A percentile compares a stretch with the other conserved stretches of the same genome.
phyloP scores from a whole-genome alignment of 2,113 vertebrate genomes.

The Monopterus albus region DNA sequence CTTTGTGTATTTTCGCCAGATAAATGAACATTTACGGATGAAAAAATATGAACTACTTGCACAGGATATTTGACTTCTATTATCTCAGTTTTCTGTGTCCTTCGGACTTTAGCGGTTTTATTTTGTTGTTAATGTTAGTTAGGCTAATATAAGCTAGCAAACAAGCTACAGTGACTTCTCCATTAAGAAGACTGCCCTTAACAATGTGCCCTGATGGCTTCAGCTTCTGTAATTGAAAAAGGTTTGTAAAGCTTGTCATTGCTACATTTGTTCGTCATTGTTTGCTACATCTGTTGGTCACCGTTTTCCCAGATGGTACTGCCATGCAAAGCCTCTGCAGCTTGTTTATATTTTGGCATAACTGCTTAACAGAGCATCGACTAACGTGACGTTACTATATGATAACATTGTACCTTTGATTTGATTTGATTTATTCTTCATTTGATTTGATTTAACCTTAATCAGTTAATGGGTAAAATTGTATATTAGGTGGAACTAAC shows the following conservation, averaged over 20 bases:
- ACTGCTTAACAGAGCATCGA: no score
- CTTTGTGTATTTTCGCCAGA: background rate
- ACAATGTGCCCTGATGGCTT: conserved; percentile 48
- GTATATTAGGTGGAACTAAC: background rate
- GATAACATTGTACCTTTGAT: no score
- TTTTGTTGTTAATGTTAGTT: background rate
- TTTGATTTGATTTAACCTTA: no score
- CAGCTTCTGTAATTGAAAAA: conserved; percentile 34
- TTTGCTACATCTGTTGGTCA: no score
- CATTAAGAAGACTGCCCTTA: background rate
- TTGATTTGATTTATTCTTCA: no score
- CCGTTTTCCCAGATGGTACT: no score
- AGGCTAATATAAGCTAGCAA: conserved; percentile 34
- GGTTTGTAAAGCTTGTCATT: conserved; percentile 34
- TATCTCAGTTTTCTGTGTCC: no score
- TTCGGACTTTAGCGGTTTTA: background rate
- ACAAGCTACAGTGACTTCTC: conserved; percentile 15
- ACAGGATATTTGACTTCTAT: background rate
- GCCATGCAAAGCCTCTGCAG: background rate
- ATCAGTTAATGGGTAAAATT: no score
- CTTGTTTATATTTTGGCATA: no score
- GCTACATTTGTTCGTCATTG: background rate
- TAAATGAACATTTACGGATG: background rate
- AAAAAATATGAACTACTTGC: background rate
- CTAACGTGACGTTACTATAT: no score